Conservation (phyloP, 1,140 invertebrate genomes). For the Cydia fagiglandana region DNA sequence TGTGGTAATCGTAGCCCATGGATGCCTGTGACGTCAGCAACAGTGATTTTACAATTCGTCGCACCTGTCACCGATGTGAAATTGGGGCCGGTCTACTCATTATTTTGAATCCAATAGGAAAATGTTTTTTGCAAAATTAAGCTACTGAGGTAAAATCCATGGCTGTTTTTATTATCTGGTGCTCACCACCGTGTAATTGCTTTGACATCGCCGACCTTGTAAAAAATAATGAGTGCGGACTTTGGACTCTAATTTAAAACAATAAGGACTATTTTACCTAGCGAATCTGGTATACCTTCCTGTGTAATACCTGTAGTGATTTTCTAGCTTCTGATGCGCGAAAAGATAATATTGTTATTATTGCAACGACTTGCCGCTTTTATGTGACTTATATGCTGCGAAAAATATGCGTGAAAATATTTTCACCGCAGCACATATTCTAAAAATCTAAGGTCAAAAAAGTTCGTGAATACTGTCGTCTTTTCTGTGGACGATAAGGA, state of each 20-base stretch:
- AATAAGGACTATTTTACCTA: background rate
- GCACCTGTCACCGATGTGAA: too few relatives aligned
- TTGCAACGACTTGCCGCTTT: background rate
- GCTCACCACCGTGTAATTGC: constrained; percentile 54
- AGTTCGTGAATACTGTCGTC: too few relatives aligned
- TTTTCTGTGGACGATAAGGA: too few relatives aligned
- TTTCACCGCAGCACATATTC: too few relatives aligned
- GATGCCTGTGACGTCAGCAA: too few relatives aligned
- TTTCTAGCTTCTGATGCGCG: constrained; percentile 19
- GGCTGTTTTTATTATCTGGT: constrained; percentile 41
- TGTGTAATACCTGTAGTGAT: background rate
- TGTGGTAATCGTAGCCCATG: too few relatives aligned
- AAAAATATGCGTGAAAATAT: too few relatives aligned
- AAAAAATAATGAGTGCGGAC: constrained; percentile 7
- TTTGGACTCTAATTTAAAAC: background rate
- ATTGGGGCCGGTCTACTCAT: too few relatives aligned
- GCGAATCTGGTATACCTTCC: background rate
- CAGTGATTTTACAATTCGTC: too few relatives aligned
- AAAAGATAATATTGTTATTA: constrained; percentile 12
- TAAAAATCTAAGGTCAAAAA: too few relatives aligned
- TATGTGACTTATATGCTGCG: background rate
- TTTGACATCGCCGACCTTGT: constrained; percentile 49
- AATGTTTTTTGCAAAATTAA: constrained; percentile 6
- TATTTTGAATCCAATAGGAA: background rate
- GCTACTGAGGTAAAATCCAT: background rate